phyloP scores from a whole-genome alignment of 92 coral and sea anemone genomes.

The Diadumene lineata region DNA sequence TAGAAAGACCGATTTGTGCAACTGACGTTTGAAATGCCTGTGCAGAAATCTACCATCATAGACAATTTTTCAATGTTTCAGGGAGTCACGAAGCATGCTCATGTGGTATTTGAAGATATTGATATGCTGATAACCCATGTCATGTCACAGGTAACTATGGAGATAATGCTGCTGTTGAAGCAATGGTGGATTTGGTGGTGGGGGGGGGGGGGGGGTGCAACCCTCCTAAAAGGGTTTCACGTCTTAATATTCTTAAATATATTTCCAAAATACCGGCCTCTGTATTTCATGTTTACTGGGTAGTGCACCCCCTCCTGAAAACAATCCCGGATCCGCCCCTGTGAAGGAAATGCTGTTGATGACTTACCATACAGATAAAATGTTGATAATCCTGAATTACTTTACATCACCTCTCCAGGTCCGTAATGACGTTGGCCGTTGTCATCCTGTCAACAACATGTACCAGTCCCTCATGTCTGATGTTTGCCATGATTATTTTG shows the following conservation, averaged over 20 bases:
- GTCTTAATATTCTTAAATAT: no score
- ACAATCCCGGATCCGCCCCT: no score
- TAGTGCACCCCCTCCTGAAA: no score
- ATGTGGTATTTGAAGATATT: slow-evolving; percentile 26
- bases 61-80: neutral
- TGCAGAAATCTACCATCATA: no score
- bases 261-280: no score
- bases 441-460: slow-evolving; percentile 60
- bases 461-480: slow-evolving; percentile 60
- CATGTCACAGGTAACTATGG: slow-evolving; percentile 32
- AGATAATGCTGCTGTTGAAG: neutral
- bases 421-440: slow-evolving; percentile 58
- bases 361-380: neutral
- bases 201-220: neutral
- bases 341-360: neutral
- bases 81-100: slow-evolving; percentile 33
- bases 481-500: slow-evolving; percentile 62
- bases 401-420: slow-evolving; percentile 39
- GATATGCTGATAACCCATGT: slow-evolving; percentile 35
- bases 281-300: no score
- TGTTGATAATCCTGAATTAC: neutral
- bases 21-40: neutral
- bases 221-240: no score
- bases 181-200: neutral
- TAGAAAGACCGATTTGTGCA: neutral